Evolutionary conservation across 2,797 vertebrate species (phyloP).

Genomic region (Macropus fuliginosus): DNA sequence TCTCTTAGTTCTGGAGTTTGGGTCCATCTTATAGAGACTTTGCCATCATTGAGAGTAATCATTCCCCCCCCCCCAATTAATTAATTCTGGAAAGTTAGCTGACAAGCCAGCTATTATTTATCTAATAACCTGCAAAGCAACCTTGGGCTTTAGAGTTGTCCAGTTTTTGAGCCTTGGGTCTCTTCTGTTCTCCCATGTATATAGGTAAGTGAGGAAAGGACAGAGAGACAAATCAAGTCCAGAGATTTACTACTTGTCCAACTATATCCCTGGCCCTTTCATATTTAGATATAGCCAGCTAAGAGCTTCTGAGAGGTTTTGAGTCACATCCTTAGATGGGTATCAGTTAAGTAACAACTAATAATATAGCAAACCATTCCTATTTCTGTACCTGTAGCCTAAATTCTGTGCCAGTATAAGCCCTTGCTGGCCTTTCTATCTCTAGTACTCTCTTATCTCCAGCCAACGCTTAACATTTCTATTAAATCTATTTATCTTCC

Average conservation of each 20-base stretch:
- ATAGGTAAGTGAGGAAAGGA: background rate
- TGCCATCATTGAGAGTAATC: background rate
- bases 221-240: background rate
- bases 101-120: background rate
- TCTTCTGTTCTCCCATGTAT: background rate
- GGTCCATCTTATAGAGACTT: background rate
- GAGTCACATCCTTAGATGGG: background rate
- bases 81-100: background rate
- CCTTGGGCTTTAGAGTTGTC: background rate
- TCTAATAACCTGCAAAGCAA: background rate
- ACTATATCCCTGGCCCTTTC: background rate
- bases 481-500: background rate
- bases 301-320: background rate
- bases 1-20: background rate
- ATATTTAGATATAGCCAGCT: background rate
- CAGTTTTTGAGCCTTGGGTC: background rate
- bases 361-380: background rate
- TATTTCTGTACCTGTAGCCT: background rate
- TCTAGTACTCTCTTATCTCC: background rate
- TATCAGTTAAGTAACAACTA: background rate
- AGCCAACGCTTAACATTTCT: background rate
- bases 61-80: background rate
- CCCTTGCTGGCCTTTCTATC: background rate
- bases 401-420: background rate
- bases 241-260: background rate